phyloP scores from a whole-genome alignment of 2,888 invertebrate genomes.

The Chelonus formosanus region DNA sequence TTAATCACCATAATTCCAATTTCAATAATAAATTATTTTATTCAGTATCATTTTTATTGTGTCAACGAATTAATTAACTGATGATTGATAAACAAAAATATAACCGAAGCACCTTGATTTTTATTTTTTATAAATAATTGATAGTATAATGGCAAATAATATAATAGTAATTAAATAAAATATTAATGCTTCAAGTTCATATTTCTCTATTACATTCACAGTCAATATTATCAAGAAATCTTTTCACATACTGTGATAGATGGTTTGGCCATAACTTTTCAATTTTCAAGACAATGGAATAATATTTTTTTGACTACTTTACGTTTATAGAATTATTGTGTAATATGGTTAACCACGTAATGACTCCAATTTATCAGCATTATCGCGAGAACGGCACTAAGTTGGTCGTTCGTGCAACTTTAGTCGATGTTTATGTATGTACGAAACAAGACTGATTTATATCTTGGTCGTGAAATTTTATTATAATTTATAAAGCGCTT shows the following conservation, averaged over 20 bases:
- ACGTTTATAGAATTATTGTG: slow-evolving; percentile 32
- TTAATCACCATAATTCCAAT: no score
- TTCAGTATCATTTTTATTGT: no score
- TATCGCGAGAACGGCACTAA: slow-evolving; percentile 28
- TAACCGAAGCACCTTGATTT: no score
- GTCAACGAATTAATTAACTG: no score
- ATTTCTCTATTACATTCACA: no score
- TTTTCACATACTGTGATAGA: slow-evolving; percentile 1
- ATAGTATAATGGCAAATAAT: background rate
- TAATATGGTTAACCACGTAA: slow-evolving; percentile 35
- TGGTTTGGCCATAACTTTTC: background rate
- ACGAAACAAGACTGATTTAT: no score
- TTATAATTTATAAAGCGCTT: no score
- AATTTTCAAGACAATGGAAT: slow-evolving; percentile 13
- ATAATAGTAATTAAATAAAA: slow-evolving; percentile 2
- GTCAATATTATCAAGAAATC: background rate
- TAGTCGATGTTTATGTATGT: slow-evolving; percentile 4
- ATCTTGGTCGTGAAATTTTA: no score
- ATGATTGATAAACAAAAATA: no score
- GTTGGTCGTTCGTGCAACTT: background rate
- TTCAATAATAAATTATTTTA: no score
- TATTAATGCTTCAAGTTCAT: background rate
- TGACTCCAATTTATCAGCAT: slow-evolving; percentile 36
- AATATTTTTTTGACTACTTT: slow-evolving; percentile 5
- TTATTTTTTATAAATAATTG: background rate